Evolutionary conservation across 2,888 invertebrate genomes (phyloP), one percentile per base, ranked within the genome.

Genomic region (Synanthedon vespiformis): DNA sequence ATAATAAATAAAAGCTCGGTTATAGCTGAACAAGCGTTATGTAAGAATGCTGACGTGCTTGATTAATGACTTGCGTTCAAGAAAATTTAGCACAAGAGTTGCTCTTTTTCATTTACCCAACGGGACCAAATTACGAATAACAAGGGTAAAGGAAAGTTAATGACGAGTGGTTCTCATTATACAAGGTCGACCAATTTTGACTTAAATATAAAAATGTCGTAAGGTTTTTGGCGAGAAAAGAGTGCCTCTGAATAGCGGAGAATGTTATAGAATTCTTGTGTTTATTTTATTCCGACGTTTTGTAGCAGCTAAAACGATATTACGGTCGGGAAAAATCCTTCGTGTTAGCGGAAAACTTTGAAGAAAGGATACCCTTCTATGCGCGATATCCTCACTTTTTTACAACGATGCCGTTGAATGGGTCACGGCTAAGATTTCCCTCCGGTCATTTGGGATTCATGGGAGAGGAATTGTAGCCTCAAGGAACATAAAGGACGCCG

Each of bases 361-460:
- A 44, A 44, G 44, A 44, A 44, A 44, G 34, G 50, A 13, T 18
- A 14, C 51, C 41, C 44, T 49, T 51, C 41, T 18, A 14, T 40
- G 12, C 4, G 11, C 44, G n/a, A 44, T 12, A 44, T 48, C 64
- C 63, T 70, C 67, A 65, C 62, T 70, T 75, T 34, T 77, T 72
- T 73, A 74, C 71, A 68, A 60, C 65, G 64, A 61, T 68, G 63
- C 77, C 68, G 63, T 77, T 86, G 87, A 87, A 86, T 81, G 72
- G 85, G 85, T 86, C 85, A 84, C 75, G 83, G 84, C 77, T 86
- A 84, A 86, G 86, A 86, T 87, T 86, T 87, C 87, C 87, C 87
- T 84, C 77, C 79, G 87, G 87, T 82, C 86, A 87, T 87, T 86
- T 86, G 83, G 75, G 79, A 87, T 87, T 86, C 87, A 87, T 87